A percentile compares a stretch with the other conserved stretches of the same genome.
phyloP scores from a whole-genome alignment of 2,113 vertebrate genomes.

The Acrocephalus arundinaceus region DNA sequence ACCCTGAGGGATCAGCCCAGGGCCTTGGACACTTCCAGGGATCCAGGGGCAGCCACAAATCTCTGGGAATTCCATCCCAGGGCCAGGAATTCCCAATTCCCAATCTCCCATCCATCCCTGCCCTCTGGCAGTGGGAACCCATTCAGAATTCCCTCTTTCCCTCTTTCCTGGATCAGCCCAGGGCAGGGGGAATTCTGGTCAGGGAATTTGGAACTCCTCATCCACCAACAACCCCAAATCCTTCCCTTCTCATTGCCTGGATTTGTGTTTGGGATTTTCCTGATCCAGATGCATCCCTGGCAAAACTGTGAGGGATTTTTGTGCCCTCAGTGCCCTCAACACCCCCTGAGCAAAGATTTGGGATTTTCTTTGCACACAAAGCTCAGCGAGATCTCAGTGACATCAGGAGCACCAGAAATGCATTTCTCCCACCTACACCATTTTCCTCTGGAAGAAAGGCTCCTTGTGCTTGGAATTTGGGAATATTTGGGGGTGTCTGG shows the following conservation, averaged over 20 bases:
- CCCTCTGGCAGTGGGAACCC: too few relatives aligned
- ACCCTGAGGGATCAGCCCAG: too few relatives aligned
- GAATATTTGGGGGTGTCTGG: neutral
- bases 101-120: too few relatives aligned
- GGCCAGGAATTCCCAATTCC: too few relatives aligned
- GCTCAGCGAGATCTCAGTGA: neutral
- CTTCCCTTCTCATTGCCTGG: neutral
- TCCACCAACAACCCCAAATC: neutral
- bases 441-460: neutral
- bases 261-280: neutral
- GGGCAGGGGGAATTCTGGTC: neutral
- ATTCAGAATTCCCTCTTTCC: too few relatives aligned
- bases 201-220: neutral
- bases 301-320: accelerated
- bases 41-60: too few relatives aligned
- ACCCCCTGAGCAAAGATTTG: neutral
- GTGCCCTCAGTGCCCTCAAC: neutral
- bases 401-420: neutral
- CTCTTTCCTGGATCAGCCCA: neutral
- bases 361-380: neutral
- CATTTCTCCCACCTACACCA: neutral
- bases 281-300: neutral
- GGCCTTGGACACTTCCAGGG: too few relatives aligned
- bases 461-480: neutral
- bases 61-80: too few relatives aligned